A percentile compares a stretch with the other conserved stretches of the same genome.
These are phyloP conservation scores for Proteles cristata DNA, from an alignment of 2,113 vertebrate genomes.

Conservation along the genomic window DNA sequence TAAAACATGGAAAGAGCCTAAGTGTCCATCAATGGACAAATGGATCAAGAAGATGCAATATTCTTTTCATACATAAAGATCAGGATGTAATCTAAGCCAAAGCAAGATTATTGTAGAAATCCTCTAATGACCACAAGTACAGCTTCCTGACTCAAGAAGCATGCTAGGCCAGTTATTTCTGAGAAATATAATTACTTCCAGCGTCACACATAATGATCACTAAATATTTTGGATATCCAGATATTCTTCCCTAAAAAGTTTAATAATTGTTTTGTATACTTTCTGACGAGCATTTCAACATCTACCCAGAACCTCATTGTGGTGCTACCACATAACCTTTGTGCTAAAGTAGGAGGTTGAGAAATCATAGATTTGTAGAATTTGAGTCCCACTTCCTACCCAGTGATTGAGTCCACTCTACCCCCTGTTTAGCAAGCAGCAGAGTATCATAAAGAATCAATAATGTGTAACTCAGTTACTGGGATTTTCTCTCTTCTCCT, in stretches of 20 bases:
- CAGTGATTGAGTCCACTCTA: neutral
- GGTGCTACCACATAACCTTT: neutral
- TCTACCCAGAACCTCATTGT: neutral
- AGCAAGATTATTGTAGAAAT: neutral
- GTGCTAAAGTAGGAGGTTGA: neutral
- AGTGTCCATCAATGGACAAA: too few species aligned
- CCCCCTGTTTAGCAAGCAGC: neutral
- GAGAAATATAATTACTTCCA: constrained; percentile 14
- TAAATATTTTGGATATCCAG: constrained; percentile 46
- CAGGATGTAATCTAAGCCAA: neutral
- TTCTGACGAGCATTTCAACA: neutral
- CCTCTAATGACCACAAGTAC: neutral
- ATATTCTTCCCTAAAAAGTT: neutral
- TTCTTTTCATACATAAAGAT: neutral
- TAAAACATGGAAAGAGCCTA: too few species aligned
- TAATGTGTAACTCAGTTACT: neutral
- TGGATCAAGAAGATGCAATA: neutral
- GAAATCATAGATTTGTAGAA: neutral
- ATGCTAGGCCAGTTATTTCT: constrained; percentile 23
- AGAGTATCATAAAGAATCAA: neutral
- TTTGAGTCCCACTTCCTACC: neutral
- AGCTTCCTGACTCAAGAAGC: neutral
- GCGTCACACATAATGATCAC: neutral
- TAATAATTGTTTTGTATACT: neutral
- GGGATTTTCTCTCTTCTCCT: neutral